These are phyloP conservation scores for Psittacara wagleri DNA, from an alignment of 2,113 vertebrate genomes.

Conservation along the genomic window DNA sequence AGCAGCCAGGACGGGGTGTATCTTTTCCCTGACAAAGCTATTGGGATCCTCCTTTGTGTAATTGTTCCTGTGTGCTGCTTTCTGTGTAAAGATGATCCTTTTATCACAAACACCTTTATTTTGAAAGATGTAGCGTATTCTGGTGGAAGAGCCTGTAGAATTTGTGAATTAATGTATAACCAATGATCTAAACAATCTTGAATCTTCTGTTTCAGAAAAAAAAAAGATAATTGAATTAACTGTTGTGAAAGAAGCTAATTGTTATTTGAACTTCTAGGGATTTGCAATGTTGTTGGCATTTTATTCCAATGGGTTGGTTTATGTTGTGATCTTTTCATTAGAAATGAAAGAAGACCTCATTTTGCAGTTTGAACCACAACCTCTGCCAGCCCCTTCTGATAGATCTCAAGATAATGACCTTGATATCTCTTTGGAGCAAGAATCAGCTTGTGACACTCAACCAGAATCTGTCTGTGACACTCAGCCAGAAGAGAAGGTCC, in stretches of 20 bases:
- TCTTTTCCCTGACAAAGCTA: neutral
- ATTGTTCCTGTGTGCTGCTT: neutral
- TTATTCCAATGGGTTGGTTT: neutral
- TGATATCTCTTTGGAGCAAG: slow-evolving; percentile 84
- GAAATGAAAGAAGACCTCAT: slow-evolving; percentile 85
- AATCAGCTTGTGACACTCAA: slow-evolving; percentile 21
- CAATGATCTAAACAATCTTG: neutral
- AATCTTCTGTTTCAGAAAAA: neutral
- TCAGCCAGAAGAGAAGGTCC: neutral
- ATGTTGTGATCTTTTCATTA: slow-evolving; percentile 54
- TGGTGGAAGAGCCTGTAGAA: neutral
- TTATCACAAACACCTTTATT: neutral
- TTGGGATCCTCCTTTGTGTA: neutral
- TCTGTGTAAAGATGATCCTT: neutral
- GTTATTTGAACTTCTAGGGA: neutral
- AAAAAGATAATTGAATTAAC: neutral
- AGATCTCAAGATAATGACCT: slow-evolving; percentile 83
- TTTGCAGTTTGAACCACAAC: slow-evolving; percentile 86
- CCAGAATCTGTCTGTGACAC: slow-evolving; percentile 14
- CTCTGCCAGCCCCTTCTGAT: slow-evolving; percentile 78
- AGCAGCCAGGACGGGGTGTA: neutral
- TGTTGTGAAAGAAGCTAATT: neutral
- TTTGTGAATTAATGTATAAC: neutral
- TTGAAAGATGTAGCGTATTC: neutral
- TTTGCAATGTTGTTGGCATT: neutral